Conservation (phyloP, 2,888 invertebrate species). For the Archaeoteleia sp. region DNA sequence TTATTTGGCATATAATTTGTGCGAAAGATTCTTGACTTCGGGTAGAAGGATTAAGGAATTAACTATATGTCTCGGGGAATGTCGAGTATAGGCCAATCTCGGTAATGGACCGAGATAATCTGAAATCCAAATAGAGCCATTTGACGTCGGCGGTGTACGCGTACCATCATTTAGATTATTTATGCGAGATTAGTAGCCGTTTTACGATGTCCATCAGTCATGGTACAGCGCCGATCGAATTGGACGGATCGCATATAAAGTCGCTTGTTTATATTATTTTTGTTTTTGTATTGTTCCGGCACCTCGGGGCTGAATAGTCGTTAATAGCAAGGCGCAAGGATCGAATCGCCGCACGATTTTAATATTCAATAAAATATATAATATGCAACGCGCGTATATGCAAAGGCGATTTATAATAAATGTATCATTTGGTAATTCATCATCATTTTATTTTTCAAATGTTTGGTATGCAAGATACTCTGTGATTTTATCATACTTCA, state of each 20-base stretch:
- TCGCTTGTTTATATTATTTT: slow-evolving; percentile 38
- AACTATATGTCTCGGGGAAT: slow-evolving; percentile 34
- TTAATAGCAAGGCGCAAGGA: slow-evolving; percentile 1
- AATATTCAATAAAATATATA: slow-evolving; percentile 22
- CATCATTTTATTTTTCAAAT: background rate
- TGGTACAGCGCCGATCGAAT: slow-evolving; percentile 36
- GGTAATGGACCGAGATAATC: slow-evolving; percentile 53
- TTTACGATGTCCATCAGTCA: slow-evolving; percentile 44
- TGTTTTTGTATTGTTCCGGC: slow-evolving; percentile 35
- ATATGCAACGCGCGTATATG: slow-evolving; percentile 1
- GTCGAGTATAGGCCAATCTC: slow-evolving; percentile 43
- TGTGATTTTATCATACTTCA: background rate
- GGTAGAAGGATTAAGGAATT: slow-evolving; percentile 38
- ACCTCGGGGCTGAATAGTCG: slow-evolving; percentile 14
- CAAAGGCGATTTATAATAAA: slow-evolving; percentile 3
- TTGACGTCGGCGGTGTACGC: slow-evolving; percentile 43
- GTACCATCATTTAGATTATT: slow-evolving; percentile 54
- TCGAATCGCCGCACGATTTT: slow-evolving; percentile 2
- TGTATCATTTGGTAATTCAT: slow-evolving; percentile 6
- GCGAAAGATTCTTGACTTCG: slow-evolving; percentile 13
- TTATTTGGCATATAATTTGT: slow-evolving; percentile 39
- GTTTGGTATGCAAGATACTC: background rate
- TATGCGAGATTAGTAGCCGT: slow-evolving; percentile 50
- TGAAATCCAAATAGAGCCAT: slow-evolving; percentile 55
- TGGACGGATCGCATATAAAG: slow-evolving; percentile 19